Evolutionary conservation across 2,888 invertebrate species (phyloP), one percentile per base, ranked within the genome.

Genomic region (Monochamus alternatus): DNA sequence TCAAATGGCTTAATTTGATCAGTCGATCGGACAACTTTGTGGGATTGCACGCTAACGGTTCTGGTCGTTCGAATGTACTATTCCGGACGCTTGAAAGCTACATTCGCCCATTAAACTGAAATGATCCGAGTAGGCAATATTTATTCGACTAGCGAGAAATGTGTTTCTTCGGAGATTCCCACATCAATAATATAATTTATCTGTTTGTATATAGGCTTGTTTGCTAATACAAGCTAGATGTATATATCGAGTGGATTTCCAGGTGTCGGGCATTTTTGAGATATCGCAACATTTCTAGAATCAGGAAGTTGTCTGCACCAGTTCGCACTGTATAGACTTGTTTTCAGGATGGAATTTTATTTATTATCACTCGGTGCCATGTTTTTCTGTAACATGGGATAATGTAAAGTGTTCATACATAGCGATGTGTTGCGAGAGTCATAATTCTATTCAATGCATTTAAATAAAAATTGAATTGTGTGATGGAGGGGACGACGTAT

Each of bases 181-280:
- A 80, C 80, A 78, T 78, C 78, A 78, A 77, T 78, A 76, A 77
- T 59, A 73, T 74, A 76, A 80, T 78, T 78, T 80, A 79, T 79
- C 77, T 75, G 75, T 78, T 70, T 76, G 74, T 62, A 73, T 67
- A 76, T 75, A 73, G 66, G 75, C 71, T 12, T 71, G 71, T 71
- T 71, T 71, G 63, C 71, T 71, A 71, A 71, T 59, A 71, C 63
- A 71, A 47, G 12, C 47, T 8, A 52, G 63, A 71, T 30, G 52
- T 52, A 52, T 62, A 52, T 10, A 69, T 32, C 38, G n/a, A 38
- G 55, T 52, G 32, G 38, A 32, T 44, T 51, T 71, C 71, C 71
- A 71, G 63, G 71, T 71, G 71, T 71, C 62, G 62, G 62, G 38
- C 32, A 63, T 71, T 63, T 63, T 71, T 47, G 71, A 63, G 51